Evolutionary conservation across 2,888 invertebrate genomes (phyloP), one percentile per base, ranked within the genome.

Genomic region (Protonemura montana): DNA sequence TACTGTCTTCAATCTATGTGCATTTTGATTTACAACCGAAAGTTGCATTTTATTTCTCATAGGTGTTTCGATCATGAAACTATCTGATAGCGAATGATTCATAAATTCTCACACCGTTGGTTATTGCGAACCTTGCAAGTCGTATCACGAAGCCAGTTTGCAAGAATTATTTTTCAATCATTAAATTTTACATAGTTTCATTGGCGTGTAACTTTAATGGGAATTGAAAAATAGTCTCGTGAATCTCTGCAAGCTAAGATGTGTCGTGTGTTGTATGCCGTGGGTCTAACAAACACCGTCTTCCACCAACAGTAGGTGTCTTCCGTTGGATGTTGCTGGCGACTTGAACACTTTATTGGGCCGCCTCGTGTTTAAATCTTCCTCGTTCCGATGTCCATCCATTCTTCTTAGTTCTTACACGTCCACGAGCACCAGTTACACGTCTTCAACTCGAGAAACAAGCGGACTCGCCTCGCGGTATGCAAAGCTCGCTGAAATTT

Each of bases 311-410:
- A n/a, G 78, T 26, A 26, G 78, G 26, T 78, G 78, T 78, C 78
- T 78, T 78, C 27, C 27, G 78, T 78, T 28, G 59, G 59, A 7
- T 7, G 59, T 59, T 13, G 13, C 21, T 59, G 59, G 59, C 59
- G 59, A 59, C 16, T 59, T 78, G 25, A 78, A 78, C 78, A 78
- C 78, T 78, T 78, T 78, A 78, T 78, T 78, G 28, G 26, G 10
- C 78, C 7, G 28, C 78, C 7, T 78, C 28, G 78, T 26, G 26
- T 78, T 78, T 78, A 78, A 78, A 78, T 78, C 78, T 78, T 78
- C 78, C 28, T 78, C 28, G 78, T 26, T 78, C 78, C 27, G 78
- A 10, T 26, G 78, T 78, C 78, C 27, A 78, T 78, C 78, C 78
- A 78, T 78, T 78, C 59, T 59, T 59, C 59, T 59, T 59, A 35